Evolutionary conservation across 2,113 vertebrate species (phyloP).

Genomic region (Scopus umbretta): DNA sequence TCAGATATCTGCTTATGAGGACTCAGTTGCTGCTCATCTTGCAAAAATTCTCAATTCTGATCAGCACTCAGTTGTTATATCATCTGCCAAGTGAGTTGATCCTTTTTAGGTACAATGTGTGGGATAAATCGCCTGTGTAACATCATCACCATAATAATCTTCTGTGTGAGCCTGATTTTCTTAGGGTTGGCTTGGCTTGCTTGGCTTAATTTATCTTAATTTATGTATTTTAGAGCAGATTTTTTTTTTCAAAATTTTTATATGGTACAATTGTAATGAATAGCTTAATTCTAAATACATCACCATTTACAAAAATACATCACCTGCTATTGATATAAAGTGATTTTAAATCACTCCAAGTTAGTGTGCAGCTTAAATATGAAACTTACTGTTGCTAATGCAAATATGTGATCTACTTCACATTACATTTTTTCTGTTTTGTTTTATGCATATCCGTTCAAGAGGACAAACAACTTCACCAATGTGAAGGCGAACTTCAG

Average conservation of each 20-base stretch:
- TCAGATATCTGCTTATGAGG: constrained; percentile 93
- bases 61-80: constrained; percentile 91
- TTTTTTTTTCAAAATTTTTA: neutral
- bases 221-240: neutral
- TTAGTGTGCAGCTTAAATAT: neutral
- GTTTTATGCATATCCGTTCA: neutral
- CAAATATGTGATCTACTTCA: neutral
- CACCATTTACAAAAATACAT: neutral
- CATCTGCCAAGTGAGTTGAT: constrained; percentile 91
- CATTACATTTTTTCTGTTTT: neutral
- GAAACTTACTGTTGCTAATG: neutral
- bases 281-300: neutral
- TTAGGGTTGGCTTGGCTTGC: neutral
- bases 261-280: neutral
- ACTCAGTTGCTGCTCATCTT: constrained; percentile 92
- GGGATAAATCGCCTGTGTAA: neutral
- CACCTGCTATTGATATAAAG: neutral
- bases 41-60: constrained; percentile 97
- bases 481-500: neutral
- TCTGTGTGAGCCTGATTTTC: neutral
- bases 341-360: neutral
- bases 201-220: neutral
- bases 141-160: neutral
- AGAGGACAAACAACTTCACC: neutral
- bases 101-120: neutral